phyloP scores from a whole-genome alignment of 2,888 invertebrate species.

The Aethes cnicana region DNA sequence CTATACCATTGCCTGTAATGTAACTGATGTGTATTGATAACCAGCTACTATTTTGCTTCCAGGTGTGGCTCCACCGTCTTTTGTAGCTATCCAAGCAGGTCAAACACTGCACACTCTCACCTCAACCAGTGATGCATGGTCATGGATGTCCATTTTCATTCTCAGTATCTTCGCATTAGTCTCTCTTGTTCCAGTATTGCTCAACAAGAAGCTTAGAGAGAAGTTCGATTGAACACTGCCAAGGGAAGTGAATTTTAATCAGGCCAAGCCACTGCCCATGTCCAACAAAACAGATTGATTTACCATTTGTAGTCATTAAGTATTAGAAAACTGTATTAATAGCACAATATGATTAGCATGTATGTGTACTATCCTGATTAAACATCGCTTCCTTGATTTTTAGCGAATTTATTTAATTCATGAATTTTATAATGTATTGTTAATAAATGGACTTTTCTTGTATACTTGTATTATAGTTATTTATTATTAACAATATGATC shows the following conservation, averaged over 20 bases:
- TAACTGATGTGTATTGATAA: no score
- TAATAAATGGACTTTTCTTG: slow-evolving; percentile 24
- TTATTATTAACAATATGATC: slow-evolving; percentile 86
- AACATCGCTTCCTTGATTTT: slow-evolving; percentile 41
- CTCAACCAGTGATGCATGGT: slow-evolving; percentile 93
- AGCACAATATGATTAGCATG: slow-evolving; percentile 2
- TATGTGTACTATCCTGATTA: slow-evolving; percentile 8
- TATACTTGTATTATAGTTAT: slow-evolving; percentile 6
- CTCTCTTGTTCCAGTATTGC: slow-evolving; percentile 93
- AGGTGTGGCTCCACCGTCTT: slow-evolving; percentile 98
- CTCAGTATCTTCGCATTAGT: slow-evolving; percentile 90
- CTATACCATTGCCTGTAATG: no score
- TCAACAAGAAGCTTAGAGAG: slow-evolving; percentile 89
- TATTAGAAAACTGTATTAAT: not conserved
- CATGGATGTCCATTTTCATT: slow-evolving; percentile 91
- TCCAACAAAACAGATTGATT: not conserved
- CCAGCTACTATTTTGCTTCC: slow-evolving; percentile 38
- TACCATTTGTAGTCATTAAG: slow-evolving; percentile 19
- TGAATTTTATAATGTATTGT: slow-evolving; percentile 28
- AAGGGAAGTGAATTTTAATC: not conserved
- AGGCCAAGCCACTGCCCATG: not conserved
- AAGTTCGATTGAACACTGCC: slow-evolving; percentile 86
- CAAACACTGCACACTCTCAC: slow-evolving; percentile 96
- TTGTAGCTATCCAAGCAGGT: slow-evolving; percentile 98
- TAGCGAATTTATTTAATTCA: slow-evolving; percentile 59